A percentile compares a stretch with the other conserved stretches of the same genome.
Evolutionary conservation across 53 echinoderm and acorn worm species (phyloP).

Genomic region (Echinarachnius parma): DNA sequence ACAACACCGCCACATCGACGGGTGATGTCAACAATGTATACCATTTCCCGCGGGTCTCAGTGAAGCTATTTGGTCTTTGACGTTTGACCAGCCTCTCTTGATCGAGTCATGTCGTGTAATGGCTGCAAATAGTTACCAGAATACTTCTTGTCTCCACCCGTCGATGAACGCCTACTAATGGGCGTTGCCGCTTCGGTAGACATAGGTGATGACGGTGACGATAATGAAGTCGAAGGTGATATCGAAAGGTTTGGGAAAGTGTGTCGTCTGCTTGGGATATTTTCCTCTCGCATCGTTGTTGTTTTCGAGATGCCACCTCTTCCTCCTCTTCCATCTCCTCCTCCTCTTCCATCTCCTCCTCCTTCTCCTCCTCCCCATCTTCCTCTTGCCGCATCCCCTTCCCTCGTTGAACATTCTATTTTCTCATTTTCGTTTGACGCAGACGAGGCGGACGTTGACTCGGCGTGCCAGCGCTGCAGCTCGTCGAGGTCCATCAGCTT

Average conservation of each 20-base stretch:
- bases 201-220: neutral
- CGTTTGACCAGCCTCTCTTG: too few species aligned
- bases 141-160: neutral
- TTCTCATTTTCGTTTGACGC: neutral
- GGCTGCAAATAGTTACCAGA: slow-evolving; percentile 26
- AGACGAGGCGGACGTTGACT: neutral
- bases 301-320: neutral
- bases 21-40: too few species aligned
- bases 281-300: neutral
- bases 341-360: too few species aligned
- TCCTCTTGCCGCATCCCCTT: too few species aligned
- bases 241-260: slow-evolving; percentile 3
- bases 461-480: slow-evolving; percentile 23
- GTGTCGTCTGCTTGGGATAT: slow-evolving; percentile 19
- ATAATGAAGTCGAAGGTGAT: neutral
- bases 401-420: neutral
- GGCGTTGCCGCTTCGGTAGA: neutral
- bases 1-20: too few species aligned
- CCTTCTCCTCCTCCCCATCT: too few species aligned
- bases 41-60: too few species aligned
- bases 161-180: neutral
- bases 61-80: too few species aligned
- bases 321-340: too few species aligned
- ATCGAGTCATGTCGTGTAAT: neutral
- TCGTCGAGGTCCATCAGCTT: slow-evolving; percentile 33